Evolutionary conservation across 2,888 invertebrate genomes (phyloP), one percentile per base, ranked within the genome.

Genomic region (Pantelozetes paolii): DNA sequence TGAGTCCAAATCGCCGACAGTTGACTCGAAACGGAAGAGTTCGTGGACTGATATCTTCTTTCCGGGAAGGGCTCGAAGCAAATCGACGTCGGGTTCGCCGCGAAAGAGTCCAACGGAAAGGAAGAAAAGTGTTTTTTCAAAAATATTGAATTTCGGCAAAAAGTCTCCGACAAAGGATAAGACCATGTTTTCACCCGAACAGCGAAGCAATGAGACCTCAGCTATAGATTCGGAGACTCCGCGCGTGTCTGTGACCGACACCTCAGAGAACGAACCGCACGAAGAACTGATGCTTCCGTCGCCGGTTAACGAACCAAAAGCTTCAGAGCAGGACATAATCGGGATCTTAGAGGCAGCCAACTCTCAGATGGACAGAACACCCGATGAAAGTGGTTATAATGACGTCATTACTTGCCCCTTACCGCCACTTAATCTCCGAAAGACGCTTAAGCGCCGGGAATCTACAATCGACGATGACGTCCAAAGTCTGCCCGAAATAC

Each of bases 11-110:
- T 45, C 69, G 8, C 73, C 73, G 23, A 73, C 67, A 62, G 13
- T 45, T 6, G 74, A 72, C 1, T 26, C 48, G 5, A 45, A 71
- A 26, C 71, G 78, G 20, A 78, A 78, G 70, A 76, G 77, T 57
- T 77, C 78, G 20, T 78, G 78, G 78, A 77, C 78, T 26, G 77
- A 78, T 48, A 76, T 76, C 18, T 76, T 78, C 42, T 78, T 78
- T 70, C 67, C 71, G 32, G 75, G 76, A 26, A 45, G 75, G 18
- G n/a, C 50, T 72, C 64, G 73, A 36, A 74, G 67, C 32, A 73
- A 72, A 59, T 76, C 76, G 15, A 75, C 76, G 1, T 74, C 73
- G 9, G 45, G 73, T 73, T 75, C 75, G 28, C 72, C 72, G 8
- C 64, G 50, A 26, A 74, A 74, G 36, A 74, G 74, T 74, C 74